Evolutionary conservation across 2,888 invertebrate genomes (phyloP), one percentile per base, ranked within the genome.

Genomic region (Campopleginae sp.): DNA sequence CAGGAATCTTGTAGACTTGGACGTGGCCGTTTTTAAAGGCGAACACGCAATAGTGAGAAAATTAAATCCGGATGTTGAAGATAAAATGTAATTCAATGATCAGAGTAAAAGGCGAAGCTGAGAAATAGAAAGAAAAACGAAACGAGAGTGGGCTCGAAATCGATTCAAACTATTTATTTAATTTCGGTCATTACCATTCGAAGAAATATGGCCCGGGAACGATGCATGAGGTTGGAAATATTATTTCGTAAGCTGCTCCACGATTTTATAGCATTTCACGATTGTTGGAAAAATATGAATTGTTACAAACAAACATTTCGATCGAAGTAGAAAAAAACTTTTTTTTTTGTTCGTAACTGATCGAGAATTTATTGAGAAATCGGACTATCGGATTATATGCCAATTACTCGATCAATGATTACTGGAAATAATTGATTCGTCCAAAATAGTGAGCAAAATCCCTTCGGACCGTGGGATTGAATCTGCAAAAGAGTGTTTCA

Each of bases 1-100:
- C 54, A 19, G 51, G 70, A 76, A 82, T 77, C 76, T 75, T 51
- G 63, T 63, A 78, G 70, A 72, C 51, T 66, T 42, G 66, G 51
- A 27, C 66, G 77, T 61, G 31, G 48, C 23, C 19, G 65, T 23
- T 17, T 33, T 31, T 19, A 76, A 76, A 48, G 63, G 46, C 48
- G 72, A 31, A 65, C 61, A 71, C 68, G 68, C 70, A 75, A 83
- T 42, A 27, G 75, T 27, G 78, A 81, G 74, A 82, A 38, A 51
- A 71, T 33, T 31, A 63, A 58, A 75, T 75, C 63, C 63, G 75
- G 75, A 75, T 23, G 63, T 38, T 65, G 33, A 38, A 46, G 23
- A 42, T 66, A 42, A 19, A 66, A 68, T 61, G 44, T 58, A 70
- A 19, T 48, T 72, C 23, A 38, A 72, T 54, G 38, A 58, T 58